Evolutionary conservation across 92 coral and sea anemone genomes (phyloP).

Genomic region (Porites cylindrica): DNA sequence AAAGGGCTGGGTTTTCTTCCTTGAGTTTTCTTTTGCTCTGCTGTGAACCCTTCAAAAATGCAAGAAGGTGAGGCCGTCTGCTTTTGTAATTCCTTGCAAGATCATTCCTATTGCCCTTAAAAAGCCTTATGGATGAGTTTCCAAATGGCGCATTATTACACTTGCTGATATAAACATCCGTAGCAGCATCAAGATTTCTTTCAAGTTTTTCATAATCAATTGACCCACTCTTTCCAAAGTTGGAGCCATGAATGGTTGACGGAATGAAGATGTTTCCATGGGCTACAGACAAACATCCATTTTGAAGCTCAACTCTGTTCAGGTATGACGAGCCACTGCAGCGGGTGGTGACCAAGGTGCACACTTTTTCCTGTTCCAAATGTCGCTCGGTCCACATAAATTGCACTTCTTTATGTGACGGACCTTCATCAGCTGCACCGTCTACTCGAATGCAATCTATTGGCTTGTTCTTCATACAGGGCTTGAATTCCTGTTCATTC

Average conservation of each 20-base stretch:
- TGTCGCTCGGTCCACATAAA: slow-evolving; percentile 59
- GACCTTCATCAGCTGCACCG: slow-evolving; percentile 57
- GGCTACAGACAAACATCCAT: slow-evolving; percentile 47
- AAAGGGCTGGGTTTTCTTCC: slow-evolving; percentile 45
- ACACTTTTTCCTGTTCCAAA: slow-evolving; percentile 58
- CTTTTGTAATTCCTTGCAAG: slow-evolving; percentile 57
- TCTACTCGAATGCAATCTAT: slow-evolving; percentile 58
- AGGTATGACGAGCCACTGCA: slow-evolving; percentile 65
- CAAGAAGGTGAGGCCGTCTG: slow-evolving; percentile 57
- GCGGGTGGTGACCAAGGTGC: slow-evolving; percentile 65
- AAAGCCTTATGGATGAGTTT: slow-evolving; percentile 37
- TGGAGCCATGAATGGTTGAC: slow-evolving; percentile 59
- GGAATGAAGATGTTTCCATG: slow-evolving; percentile 50
- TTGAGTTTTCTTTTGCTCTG: slow-evolving; percentile 38
- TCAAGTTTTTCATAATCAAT: slow-evolving; percentile 45
- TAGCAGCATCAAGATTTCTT: slow-evolving; percentile 58
- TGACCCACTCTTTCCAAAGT: slow-evolving; percentile 38
- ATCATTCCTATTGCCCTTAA: slow-evolving; percentile 63
- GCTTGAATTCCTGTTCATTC: slow-evolving; percentile 14
- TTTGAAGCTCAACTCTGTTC: slow-evolving; percentile 67
- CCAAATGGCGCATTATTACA: slow-evolving; percentile 57
- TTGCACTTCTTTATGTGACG: slow-evolving; percentile 19
- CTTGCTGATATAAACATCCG: slow-evolving; percentile 64
- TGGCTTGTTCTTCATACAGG: slow-evolving; percentile 24
- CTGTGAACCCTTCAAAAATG: slow-evolving; percentile 62